Evolutionary conservation across 2,888 invertebrate species (phyloP).

Genomic region (Harmothoe impar): DNA sequence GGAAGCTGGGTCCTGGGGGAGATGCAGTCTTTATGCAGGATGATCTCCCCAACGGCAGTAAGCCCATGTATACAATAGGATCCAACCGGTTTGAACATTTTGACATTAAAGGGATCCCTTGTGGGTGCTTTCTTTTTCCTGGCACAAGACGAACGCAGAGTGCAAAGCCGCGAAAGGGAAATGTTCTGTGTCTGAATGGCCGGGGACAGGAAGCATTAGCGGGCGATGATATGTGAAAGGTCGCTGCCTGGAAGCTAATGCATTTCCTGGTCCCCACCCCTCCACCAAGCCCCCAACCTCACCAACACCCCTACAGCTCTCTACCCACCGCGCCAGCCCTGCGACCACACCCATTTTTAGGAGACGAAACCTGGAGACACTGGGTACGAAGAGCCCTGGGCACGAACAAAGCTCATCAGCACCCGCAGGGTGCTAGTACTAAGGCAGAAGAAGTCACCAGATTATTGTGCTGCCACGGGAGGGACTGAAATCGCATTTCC

Average conservation of each 20-base stretch:
- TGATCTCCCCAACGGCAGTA: too few relatives aligned
- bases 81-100: too few relatives aligned
- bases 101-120: too few relatives aligned
- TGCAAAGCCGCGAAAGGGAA: neutral
- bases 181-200: neutral
- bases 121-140: too few relatives aligned
- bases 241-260: constrained; percentile 14
- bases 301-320: neutral
- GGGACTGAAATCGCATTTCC: neutral
- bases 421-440: neutral
- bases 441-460: neutral
- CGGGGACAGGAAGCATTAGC: constrained; percentile 21
- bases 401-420: neutral
- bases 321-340: neutral
- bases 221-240: constrained; percentile 29
- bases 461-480: neutral
- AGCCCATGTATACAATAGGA: too few relatives aligned
- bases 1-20: too few relatives aligned
- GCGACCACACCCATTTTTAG: neutral
- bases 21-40: too few relatives aligned
- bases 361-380: neutral
- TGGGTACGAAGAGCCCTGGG: neutral
- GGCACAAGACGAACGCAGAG: neutral
- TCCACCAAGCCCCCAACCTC: neutral
- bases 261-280: neutral